Conservation (phyloP, 2,797 vertebrate species). For the Xenentodon cancila region DNA sequence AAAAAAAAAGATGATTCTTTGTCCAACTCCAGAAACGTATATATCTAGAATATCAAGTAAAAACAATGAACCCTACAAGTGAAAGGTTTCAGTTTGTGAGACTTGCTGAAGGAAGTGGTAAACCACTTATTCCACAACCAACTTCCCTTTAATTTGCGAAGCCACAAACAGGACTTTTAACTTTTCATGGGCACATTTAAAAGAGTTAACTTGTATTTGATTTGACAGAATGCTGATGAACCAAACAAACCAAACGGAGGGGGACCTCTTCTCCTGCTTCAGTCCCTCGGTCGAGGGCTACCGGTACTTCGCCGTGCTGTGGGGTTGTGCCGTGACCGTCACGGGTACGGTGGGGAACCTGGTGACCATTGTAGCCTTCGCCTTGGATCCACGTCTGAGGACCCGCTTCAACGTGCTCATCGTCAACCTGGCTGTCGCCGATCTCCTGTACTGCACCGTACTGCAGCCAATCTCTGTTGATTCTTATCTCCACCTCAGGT, state of each 20-base stretch:
- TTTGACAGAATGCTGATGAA: conserved; percentile 69
- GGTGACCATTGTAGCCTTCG: conserved; percentile 87
- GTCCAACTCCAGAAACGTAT: background rate
- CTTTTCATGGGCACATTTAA: background rate
- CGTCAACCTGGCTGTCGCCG: conserved; percentile 87
- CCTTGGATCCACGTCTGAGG: conserved; percentile 78
- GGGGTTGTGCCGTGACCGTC: conserved; percentile 85
- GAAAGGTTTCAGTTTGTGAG: background rate
- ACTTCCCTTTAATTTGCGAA: conserved; percentile 15
- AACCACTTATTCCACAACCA: background rate
- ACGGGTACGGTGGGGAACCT: conserved; percentile 86
- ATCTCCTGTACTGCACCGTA: conserved; percentile 88
- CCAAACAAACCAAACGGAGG: conserved; percentile 69
- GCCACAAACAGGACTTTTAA: background rate
- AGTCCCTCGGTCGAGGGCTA: conserved; percentile 83
- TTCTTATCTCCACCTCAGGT: conserved; percentile 88
- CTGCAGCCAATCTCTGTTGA: conserved; percentile 90
- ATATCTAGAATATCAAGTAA: background rate
- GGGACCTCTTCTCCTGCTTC: conserved; percentile 85
- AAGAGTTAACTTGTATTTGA: background rate
- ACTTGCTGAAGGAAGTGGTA: conserved; percentile 16
- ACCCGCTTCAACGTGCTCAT: conserved; percentile 91
- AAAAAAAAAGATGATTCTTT: too few species aligned
- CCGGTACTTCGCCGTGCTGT: conserved; percentile 85
- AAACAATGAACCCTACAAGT: background rate